These are phyloP conservation scores for Anarsia innoxiella DNA, from an alignment of 2,888 invertebrate species.

Conservation along the genomic window DNA sequence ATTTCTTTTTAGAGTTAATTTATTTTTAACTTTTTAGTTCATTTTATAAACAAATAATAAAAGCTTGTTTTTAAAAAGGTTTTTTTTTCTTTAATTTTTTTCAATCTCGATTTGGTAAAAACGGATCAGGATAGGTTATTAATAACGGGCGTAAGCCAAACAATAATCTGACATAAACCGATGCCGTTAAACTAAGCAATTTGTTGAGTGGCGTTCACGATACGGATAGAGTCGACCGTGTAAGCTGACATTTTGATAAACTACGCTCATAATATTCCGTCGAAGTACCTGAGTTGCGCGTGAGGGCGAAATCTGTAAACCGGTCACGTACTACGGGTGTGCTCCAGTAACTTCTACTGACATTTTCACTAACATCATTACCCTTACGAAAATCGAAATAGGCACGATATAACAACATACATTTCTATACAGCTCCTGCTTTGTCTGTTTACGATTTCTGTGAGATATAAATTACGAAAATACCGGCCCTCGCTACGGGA, in stretches of 20 bases:
- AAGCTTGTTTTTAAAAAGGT: too few species aligned
- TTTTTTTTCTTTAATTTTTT: too few species aligned
- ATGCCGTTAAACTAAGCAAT: slow-evolving; percentile 47
- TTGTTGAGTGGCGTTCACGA: slow-evolving; percentile 46
- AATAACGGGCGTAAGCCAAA: too few species aligned
- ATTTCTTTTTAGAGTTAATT: too few species aligned
- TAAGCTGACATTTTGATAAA: slow-evolving; percentile 55
- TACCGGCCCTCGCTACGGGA: slow-evolving; percentile 2
- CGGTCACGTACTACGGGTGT: slow-evolving; percentile 28
- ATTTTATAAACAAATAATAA: too few species aligned
- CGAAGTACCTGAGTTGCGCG: slow-evolving; percentile 28
- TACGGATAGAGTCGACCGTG: slow-evolving; percentile 33
- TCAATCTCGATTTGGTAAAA: too few species aligned
- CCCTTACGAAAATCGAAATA: slow-evolving; percentile 38
- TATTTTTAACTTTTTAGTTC: too few species aligned
- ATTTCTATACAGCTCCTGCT: slow-evolving; percentile 10
- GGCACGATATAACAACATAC: slow-evolving; percentile 11
- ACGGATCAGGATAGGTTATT: too few species aligned
- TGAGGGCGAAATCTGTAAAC: slow-evolving; percentile 26
- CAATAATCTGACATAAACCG: slow-evolving; percentile 34
- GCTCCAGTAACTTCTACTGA: slow-evolving; percentile 47
- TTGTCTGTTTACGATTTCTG: slow-evolving; percentile 6
- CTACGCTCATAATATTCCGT: slow-evolving; percentile 49
- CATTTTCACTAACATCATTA: slow-evolving; percentile 57
- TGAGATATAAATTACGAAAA: slow-evolving; percentile 6